Evolutionary conservation across 2,113 vertebrate genomes (phyloP).

Genomic region (Stegastes partitus): DNA sequence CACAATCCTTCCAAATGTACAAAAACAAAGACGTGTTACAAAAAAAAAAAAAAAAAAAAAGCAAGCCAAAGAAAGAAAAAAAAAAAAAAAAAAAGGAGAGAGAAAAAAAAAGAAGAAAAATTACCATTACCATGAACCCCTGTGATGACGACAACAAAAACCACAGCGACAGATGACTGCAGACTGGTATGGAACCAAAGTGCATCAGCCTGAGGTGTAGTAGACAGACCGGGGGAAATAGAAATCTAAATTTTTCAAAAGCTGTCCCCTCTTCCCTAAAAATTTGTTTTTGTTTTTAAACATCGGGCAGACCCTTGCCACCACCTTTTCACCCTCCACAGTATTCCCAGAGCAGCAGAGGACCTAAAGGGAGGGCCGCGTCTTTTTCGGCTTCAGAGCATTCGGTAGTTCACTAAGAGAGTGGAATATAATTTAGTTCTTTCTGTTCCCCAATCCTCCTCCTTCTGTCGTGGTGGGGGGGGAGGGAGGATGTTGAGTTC

Average conservation of each 20-base stretch:
- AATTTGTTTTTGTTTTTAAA: slow-evolving; percentile 64
- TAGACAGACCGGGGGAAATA: slow-evolving; percentile 68
- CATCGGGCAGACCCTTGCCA: slow-evolving; percentile 74
- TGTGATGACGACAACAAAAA: slow-evolving; percentile 65
- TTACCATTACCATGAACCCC: slow-evolving; percentile 66
- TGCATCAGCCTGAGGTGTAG: slow-evolving; percentile 78
- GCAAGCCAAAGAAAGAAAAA: too few relatives aligned
- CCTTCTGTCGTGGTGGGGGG: slow-evolving; percentile 20
- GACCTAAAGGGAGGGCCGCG: slow-evolving; percentile 65
- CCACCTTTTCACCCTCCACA: slow-evolving; percentile 71
- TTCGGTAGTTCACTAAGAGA: slow-evolving; percentile 82
- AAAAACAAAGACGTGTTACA: slow-evolving; percentile 83
- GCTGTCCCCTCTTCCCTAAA: slow-evolving; percentile 72
- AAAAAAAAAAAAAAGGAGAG: slow-evolving; percentile 19
- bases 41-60: slow-evolving; percentile 53
- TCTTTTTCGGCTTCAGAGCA: slow-evolving; percentile 79
- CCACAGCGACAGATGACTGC: slow-evolving; percentile 59
- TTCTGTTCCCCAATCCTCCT: slow-evolving; percentile 65
- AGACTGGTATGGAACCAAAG: slow-evolving; percentile 80
- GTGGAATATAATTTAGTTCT: slow-evolving; percentile 84
- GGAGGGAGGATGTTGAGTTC: slow-evolving; percentile 39
- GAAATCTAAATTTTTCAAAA: slow-evolving; percentile 71
- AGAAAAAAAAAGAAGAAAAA: slow-evolving; percentile 34
- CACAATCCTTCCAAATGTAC: slow-evolving; percentile 87
- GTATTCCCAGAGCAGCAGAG: slow-evolving; percentile 75